Evolutionary conservation across 2,797 vertebrate genomes (phyloP).

Genomic region (Discoglossus pictus): DNA sequence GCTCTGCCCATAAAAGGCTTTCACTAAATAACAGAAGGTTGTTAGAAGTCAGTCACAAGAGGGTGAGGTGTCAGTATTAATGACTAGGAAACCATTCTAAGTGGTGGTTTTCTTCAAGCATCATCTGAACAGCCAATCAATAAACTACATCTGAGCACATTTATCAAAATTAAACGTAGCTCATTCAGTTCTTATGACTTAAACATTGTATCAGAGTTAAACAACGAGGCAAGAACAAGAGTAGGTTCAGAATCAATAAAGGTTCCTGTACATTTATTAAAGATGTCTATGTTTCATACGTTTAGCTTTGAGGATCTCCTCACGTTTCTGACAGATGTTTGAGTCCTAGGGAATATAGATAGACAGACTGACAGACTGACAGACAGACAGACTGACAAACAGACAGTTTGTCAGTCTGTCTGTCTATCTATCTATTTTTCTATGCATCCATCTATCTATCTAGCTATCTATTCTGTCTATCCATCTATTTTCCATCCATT

Average conservation of each 20-base stretch:
- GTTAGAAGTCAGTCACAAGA: neutral
- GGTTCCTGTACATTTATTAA: constrained; percentile 34
- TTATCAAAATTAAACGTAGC: constrained; percentile 49
- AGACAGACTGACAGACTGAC: too few species aligned
- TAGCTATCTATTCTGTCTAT: too few species aligned
- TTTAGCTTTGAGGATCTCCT: constrained; percentile 20
- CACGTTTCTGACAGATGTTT: too few species aligned
- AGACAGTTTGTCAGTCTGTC: too few species aligned
- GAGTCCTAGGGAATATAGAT: too few species aligned
- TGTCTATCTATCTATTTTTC: too few species aligned
- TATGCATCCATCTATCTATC: too few species aligned
- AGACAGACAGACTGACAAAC: too few species aligned
- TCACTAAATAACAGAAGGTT: constrained; percentile 20
- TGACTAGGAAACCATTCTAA: constrained; percentile 42
- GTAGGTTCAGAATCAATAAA: constrained; percentile 1
- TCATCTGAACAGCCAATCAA: constrained; percentile 43
- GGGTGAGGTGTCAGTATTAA: constrained; percentile 40
- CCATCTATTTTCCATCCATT: too few species aligned
- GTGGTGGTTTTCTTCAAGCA: constrained; percentile 7
- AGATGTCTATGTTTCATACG: constrained; percentile 28
- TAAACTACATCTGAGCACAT: constrained; percentile 33
- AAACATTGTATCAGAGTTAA: constrained; percentile 32
- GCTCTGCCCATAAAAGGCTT: neutral
- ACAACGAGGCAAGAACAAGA: constrained; percentile 11
- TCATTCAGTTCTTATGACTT: constrained; percentile 41